Conservation (phyloP, 1,140 invertebrate species). For the Eriocheir sinensis region DNA sequence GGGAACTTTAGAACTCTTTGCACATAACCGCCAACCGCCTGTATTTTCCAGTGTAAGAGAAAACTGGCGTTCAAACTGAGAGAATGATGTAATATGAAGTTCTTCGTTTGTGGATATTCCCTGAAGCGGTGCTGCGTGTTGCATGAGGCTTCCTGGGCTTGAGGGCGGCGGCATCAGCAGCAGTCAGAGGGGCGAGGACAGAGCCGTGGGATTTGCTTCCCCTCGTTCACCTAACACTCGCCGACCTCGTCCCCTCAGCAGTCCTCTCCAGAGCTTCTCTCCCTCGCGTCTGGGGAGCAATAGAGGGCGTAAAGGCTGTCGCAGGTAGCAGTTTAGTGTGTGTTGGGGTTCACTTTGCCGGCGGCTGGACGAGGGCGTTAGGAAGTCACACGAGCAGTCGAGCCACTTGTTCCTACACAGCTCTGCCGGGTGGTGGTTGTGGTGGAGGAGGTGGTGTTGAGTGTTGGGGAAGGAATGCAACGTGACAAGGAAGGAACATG, state of each 20-base stretch:
- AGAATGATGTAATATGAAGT: too few species aligned
- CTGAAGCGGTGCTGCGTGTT: too few species aligned
- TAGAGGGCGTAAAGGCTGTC: conserved; percentile 10
- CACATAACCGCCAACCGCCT: too few species aligned
- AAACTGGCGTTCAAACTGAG: too few species aligned
- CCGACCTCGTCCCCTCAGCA: neutral
- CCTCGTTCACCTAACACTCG: neutral
- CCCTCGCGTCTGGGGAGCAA: conserved; percentile 9
- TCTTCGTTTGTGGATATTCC: too few species aligned
- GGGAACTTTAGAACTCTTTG: too few species aligned
- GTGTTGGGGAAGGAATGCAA: too few species aligned
- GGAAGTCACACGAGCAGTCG: neutral
- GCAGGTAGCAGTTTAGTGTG: neutral
- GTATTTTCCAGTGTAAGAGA: too few species aligned
- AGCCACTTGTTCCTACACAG: neutral
- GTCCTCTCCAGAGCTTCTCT: neutral
- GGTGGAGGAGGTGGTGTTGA: too few species aligned
- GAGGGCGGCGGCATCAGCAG: neutral
- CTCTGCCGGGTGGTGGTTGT: neutral
- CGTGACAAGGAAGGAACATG: too few species aligned
- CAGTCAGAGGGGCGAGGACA: neutral
- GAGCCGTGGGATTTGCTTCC: neutral
- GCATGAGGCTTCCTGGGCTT: too few species aligned
- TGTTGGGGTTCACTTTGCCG: conserved; percentile 2
- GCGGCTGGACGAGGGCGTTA: neutral